A percentile compares a stretch with the other conserved stretches of the same genome.
These are phyloP conservation scores for Megaceryle alcyon DNA, from an alignment of 2,797 vertebrate species.

Conservation along the genomic window DNA sequence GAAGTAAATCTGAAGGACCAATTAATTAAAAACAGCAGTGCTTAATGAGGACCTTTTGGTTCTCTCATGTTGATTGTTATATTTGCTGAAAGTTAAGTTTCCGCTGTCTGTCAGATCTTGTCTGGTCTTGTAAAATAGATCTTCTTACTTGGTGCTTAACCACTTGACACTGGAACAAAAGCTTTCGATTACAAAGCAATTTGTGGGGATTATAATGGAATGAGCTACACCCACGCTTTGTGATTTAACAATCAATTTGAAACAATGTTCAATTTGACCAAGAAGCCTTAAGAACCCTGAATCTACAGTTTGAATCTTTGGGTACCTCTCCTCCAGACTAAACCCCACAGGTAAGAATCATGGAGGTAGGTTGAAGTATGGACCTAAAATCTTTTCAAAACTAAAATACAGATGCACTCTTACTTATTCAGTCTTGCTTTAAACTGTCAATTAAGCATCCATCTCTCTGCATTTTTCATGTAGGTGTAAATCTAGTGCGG, in stretches of 20 bases:
- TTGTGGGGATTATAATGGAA: conserved; percentile 76
- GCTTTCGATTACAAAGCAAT: conserved; percentile 79
- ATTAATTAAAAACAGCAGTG: conserved; percentile 90
- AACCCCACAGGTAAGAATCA: background rate
- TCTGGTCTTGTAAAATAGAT: conserved; percentile 76
- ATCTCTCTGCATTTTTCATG: background rate
- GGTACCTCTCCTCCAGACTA: background rate
- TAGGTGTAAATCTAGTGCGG: background rate
- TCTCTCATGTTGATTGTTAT: conserved; percentile 80
- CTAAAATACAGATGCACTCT: background rate
- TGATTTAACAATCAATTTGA: conserved; percentile 75
- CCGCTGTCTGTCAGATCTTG: conserved; percentile 73
- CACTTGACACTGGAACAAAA: conserved; percentile 78
- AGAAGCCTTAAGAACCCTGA: conserved; percentile 11
- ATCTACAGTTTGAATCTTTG: background rate
- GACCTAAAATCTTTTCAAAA: background rate
- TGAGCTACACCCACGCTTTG: conserved; percentile 61
- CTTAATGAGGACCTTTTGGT: conserved; percentile 80
- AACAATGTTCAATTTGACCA: conserved; percentile 35
- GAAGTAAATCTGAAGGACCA: conserved; percentile 87
- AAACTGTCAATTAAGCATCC: background rate
- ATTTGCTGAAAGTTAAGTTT: conserved; percentile 80
- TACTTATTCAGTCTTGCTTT: background rate
- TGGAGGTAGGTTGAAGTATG: background rate
- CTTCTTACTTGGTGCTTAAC: conserved; percentile 75